phyloP scores from a whole-genome alignment of 2,888 invertebrate species.

The Sylvicola cinctus region DNA sequence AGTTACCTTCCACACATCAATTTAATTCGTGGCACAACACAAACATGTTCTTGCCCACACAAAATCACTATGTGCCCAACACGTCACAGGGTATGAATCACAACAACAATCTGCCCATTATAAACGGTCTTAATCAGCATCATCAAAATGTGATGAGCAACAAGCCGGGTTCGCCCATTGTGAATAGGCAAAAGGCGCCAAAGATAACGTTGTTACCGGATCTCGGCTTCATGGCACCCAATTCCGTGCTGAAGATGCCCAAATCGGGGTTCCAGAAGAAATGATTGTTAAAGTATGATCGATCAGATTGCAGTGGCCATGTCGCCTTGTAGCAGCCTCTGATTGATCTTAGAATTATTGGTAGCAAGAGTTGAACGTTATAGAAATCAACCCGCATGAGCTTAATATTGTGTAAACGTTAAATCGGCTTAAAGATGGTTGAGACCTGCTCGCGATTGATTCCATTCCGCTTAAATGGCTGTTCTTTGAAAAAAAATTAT shows the following conservation, averaged over 20 bases:
- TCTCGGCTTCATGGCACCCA: conserved; percentile 31
- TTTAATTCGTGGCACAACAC: conserved; percentile 1
- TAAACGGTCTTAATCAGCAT: conserved; percentile 7
- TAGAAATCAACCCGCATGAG: too few relatives aligned
- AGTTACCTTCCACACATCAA: not conserved
- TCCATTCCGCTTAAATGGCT: too few relatives aligned
- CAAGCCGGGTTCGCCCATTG: not conserved
- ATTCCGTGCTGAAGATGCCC: conserved; percentile 17
- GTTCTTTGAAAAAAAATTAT: too few relatives aligned
- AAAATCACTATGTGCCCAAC: not conserved
- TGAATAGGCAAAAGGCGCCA: conserved; percentile 14
- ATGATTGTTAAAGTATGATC: conserved; percentile 19
- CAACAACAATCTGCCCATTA: conserved; percentile 8
- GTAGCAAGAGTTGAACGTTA: too few relatives aligned
- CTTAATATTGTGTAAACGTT: too few relatives aligned
- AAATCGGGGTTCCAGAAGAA: conserved; percentile 21
- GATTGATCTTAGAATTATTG: too few relatives aligned
- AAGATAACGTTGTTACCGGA: conserved; percentile 32
- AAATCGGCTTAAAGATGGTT: too few relatives aligned
- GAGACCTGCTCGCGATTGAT: too few relatives aligned
- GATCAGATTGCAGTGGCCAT: conserved; percentile 6
- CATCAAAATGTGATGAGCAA: conserved; percentile 13
- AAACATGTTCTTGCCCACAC: not conserved
- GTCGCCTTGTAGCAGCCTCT: conserved; percentile 6
- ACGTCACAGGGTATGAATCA: not conserved